These are phyloP conservation scores for Hydrozoanthus tunicans DNA, from an alignment of 64 coral and sea anemone species.

Conservation along the genomic window DNA sequence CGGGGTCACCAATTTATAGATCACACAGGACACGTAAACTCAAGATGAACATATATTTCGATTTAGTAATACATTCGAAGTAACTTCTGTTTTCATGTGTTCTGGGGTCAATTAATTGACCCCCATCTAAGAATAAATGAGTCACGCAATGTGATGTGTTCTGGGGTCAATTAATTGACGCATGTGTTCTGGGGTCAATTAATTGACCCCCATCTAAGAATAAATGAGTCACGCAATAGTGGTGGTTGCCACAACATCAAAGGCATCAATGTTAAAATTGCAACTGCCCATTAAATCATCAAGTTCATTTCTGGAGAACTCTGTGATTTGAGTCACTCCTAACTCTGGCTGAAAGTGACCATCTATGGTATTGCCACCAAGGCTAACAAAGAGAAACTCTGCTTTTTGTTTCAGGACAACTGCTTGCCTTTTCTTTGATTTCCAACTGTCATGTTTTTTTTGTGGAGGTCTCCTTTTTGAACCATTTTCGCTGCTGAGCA, in stretches of 20 bases:
- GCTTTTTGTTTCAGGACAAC: background rate
- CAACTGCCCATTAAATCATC: background rate
- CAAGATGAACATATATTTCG: too few relatives aligned
- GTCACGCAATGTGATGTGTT: too few relatives aligned
- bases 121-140: too few relatives aligned
- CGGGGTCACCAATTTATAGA: too few relatives aligned
- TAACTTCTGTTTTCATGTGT: too few relatives aligned
- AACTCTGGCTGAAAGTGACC: background rate
- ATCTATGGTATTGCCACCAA: background rate
- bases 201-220: too few relatives aligned
- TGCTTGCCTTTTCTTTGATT: constrained; percentile 2
- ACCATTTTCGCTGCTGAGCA: background rate
- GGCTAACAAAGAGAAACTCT: constrained; percentile 18
- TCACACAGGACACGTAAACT: too few relatives aligned
- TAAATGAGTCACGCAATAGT: too few relatives aligned
- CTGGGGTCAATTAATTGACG: too few relatives aligned
- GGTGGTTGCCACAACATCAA: background rate
- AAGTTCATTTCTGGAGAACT: background rate
- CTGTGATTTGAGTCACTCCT: background rate
- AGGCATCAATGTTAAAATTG: background rate
- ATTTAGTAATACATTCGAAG: too few relatives aligned
- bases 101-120: too few relatives aligned
- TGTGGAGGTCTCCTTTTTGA: background rate
- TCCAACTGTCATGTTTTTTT: background rate
- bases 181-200: too few relatives aligned